Conservation (phyloP, 1,140 invertebrate species). For the Trypoxylus dichotomus region DNA sequence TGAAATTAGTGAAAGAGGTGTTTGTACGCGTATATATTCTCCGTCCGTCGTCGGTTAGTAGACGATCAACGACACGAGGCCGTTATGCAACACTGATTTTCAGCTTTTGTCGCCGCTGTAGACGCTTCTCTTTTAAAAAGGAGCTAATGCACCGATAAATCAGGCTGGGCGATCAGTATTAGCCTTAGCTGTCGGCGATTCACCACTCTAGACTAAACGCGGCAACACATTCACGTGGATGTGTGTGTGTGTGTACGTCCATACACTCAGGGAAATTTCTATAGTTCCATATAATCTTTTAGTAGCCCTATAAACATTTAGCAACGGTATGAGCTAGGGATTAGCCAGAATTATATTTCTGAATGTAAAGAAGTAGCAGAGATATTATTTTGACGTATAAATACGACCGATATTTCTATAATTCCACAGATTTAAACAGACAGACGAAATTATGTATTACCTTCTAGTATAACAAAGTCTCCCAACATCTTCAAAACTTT, state of each 20-base stretch:
- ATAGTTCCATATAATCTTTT: too few relatives aligned
- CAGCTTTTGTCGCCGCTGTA: background rate
- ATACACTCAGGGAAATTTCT: background rate
- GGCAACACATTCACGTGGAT: background rate
- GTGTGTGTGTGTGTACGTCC: background rate
- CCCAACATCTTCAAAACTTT: too few relatives aligned
- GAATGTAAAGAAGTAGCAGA: too few relatives aligned
- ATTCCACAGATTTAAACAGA: too few relatives aligned
- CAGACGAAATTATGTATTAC: too few relatives aligned
- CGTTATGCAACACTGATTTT: constrained; percentile 6
- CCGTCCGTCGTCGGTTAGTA: background rate
- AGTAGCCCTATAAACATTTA: too few relatives aligned
- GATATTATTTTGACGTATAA: too few relatives aligned
- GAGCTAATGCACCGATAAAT: constrained; percentile 41
- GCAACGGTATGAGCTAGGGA: too few relatives aligned
- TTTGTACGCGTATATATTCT: background rate
- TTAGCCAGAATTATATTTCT: too few relatives aligned
- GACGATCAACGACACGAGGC: background rate
- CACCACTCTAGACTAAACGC: background rate
- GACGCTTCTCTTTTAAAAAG: constrained; percentile 31
- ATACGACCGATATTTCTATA: too few relatives aligned
- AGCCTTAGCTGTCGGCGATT: background rate
- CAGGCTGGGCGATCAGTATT: constrained; percentile 24
- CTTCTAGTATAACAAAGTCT: too few relatives aligned
- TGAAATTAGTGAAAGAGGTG: constrained; percentile 18